Percentiles rank a stretch among this genome's conserved stretches.
These are phyloP conservation scores for Mystacides longicornis DNA, from an alignment of 2,888 invertebrate genomes.

Conservation along the genomic window DNA sequence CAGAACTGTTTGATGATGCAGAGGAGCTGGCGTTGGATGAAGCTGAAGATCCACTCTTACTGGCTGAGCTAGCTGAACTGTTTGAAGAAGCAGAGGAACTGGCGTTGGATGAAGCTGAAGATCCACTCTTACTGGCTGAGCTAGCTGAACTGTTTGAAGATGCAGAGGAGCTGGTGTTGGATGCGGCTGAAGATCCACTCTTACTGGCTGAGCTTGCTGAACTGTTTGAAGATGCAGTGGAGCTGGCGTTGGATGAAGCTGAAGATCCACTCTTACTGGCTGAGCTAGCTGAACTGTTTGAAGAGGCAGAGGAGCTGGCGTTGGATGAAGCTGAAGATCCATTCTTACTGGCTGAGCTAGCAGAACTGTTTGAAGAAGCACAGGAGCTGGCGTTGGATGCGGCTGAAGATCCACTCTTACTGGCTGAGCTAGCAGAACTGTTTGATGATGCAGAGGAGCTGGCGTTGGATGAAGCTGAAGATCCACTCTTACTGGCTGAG, in stretches of 20 bases:
- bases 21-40: not conserved
- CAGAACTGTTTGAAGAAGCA: no score
- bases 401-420: not conserved
- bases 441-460: not conserved
- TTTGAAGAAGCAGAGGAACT: not conserved
- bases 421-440: not conserved
- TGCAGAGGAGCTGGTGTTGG: not conserved
- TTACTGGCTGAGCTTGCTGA: not conserved
- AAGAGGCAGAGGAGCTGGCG: not conserved
- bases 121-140: not conserved
- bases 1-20: not conserved
- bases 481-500: not conserved
- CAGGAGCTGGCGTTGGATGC: not conserved
- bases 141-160: not conserved
- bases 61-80: not conserved
- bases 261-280: no score
- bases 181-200: not conserved
- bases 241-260: not conserved
- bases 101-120: not conserved
- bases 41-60: no score
- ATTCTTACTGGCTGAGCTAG: not conserved
- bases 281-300: not conserved
- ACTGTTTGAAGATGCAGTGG: not conserved
- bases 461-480: not conserved
- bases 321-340: not conserved